Conservation (phyloP, 2,888 invertebrate species). For the Cryptosula pallasiana region DNA sequence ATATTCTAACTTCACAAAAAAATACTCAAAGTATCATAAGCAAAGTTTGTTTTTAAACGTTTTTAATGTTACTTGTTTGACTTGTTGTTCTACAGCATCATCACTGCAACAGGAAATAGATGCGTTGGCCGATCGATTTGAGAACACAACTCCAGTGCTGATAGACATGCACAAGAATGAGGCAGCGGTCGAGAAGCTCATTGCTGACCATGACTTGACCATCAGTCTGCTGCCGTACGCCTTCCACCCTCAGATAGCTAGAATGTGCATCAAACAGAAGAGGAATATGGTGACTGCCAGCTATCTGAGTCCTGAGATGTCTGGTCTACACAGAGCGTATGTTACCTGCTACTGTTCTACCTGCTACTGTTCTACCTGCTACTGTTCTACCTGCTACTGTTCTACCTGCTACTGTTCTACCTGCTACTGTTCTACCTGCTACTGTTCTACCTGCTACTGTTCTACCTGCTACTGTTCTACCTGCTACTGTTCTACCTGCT, state of each 20-base stretch:
- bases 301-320: conserved; percentile 80
- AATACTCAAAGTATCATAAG: no score
- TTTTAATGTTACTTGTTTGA: no score
- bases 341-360: conserved; percentile 40
- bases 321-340: conserved; percentile 70
- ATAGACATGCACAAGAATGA: conserved; percentile 72
- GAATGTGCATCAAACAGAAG: conserved; percentile 75
- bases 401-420: no score
- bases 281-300: conserved; percentile 95
- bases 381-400: no score
- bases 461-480: no score
- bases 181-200: conserved; percentile 66
- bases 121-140: conserved; percentile 67
- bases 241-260: conserved; percentile 78
- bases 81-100: conserved; percentile 59
- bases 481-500: no score
- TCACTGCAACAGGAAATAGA: conserved; percentile 85
- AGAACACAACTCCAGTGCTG: conserved; percentile 67
- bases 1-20: no score
- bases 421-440: no score
- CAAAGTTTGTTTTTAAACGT: no score
- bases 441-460: no score
- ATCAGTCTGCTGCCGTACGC: conserved; percentile 79
- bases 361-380: no score
- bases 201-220: conserved; percentile 61